These are phyloP conservation scores for Cantharis flavilabris DNA, from an alignment of 2,888 invertebrate genomes.

Conservation along the genomic window DNA sequence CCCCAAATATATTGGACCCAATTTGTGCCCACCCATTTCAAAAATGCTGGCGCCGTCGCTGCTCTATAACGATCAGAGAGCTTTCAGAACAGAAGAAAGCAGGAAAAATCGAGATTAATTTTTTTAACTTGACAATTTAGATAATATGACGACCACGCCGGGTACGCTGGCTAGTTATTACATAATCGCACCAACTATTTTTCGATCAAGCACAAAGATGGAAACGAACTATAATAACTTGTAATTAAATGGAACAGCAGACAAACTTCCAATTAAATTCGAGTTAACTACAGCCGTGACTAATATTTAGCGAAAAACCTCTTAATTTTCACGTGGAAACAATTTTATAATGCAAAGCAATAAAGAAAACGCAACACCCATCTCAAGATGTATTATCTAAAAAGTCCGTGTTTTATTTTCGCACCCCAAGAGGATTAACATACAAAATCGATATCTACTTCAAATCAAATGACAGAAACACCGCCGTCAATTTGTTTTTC, in stretches of 20 bases:
- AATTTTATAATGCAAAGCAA: conserved; percentile 1
- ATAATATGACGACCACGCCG: no score
- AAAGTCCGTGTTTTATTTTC: conserved; percentile 18
- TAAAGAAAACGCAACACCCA: conserved; percentile 19
- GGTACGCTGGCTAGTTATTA: no score
- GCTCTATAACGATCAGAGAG: no score
- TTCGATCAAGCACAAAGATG: neutral
- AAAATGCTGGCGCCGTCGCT: rapidly evolving
- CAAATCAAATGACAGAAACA: conserved; percentile 23
- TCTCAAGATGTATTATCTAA: conserved; percentile 14
- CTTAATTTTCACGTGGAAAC: neutral
- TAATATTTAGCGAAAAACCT: neutral
- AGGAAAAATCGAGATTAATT: no score
- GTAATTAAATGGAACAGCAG: neutral
- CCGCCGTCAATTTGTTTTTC: conserved; percentile 9
- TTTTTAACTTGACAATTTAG: no score
- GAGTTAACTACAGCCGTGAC: neutral
- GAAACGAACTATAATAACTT: neutral
- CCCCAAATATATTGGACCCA: no score
- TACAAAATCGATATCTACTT: conserved; percentile 22
- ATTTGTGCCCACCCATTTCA: no score
- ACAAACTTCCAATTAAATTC: neutral
- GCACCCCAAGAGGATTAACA: conserved; percentile 12
- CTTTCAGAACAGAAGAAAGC: no score
- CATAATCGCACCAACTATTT: neutral